Evolutionary conservation across 2,113 vertebrate genomes (phyloP).

Genomic region (Scopus umbretta): DNA sequence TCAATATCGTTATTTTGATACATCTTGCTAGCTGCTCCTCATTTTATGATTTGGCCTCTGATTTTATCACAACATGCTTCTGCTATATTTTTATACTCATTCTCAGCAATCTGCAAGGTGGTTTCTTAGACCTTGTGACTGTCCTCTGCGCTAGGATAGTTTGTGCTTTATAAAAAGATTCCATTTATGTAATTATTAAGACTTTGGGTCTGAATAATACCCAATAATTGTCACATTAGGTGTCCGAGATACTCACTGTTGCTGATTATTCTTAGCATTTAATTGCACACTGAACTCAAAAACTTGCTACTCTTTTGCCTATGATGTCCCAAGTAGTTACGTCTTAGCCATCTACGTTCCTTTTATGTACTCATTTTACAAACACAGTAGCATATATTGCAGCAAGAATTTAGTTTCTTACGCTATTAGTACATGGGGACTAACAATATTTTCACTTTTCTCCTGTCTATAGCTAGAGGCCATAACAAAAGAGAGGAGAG

Average conservation of each 20-base stretch:
- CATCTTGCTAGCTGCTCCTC: background rate
- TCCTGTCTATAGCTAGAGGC: background rate
- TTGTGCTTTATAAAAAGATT: background rate
- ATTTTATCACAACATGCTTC: background rate
- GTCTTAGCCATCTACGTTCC: background rate
- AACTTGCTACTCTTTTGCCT: background rate
- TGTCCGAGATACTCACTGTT: background rate
- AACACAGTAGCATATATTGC: background rate
- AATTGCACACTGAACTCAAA: background rate
- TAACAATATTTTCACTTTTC: background rate
- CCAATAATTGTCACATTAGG: background rate
- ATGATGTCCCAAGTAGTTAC: background rate
- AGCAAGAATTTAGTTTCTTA: background rate
- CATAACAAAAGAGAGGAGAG: background rate
- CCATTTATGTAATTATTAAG: background rate
- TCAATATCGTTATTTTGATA: background rate
- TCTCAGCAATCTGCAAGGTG: background rate
- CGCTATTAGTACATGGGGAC: background rate
- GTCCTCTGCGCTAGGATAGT: background rate
- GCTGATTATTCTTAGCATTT: background rate
- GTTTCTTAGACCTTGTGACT: background rate
- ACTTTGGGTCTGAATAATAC: background rate
- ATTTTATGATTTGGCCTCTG: background rate
- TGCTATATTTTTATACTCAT: background rate
- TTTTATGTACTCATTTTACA: background rate